Percentiles rank a stretch among this genome's conserved stretches.
Evolutionary conservation across 2,113 vertebrate genomes (phyloP).

Genomic region (Lathamus discolor): DNA sequence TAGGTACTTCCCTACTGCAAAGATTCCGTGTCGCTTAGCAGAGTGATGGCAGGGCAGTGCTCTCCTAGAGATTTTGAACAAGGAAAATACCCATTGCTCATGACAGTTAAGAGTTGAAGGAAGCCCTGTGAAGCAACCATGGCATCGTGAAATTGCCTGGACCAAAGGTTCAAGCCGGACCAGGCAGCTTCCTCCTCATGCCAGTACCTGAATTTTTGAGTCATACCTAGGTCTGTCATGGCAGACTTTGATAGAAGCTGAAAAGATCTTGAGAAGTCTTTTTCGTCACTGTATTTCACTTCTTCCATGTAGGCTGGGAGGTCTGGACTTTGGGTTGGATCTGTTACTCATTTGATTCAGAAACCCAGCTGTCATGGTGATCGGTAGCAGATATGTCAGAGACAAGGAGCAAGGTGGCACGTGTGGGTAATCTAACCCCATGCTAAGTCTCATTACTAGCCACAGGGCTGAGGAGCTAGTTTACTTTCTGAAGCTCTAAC

Average conservation of each 20-base stretch:
- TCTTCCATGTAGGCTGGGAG: neutral
- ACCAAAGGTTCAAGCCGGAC: neutral
- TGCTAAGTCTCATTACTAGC: neutral
- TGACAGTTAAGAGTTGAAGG: neutral
- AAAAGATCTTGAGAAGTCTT: neutral
- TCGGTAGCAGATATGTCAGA: neutral
- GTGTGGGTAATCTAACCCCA: neutral
- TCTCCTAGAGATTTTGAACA: neutral
- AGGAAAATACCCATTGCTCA: neutral
- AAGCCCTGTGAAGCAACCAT: neutral
- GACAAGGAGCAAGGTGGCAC: neutral
- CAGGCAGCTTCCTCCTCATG: neutral
- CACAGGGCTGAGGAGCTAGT: neutral
- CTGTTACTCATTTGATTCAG: neutral
- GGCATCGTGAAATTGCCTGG: neutral
- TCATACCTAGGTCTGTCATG: rapidly evolving
- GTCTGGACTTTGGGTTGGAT: neutral
- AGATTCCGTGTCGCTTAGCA: neutral
- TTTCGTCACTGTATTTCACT: neutral
- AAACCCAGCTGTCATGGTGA: neutral
- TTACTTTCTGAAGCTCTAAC: neutral
- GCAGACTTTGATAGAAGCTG: neutral
- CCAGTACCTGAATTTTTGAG: neutral
- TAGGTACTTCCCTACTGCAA: neutral
- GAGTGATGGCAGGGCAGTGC: neutral